These are phyloP conservation scores for Himalopsyche kuldschensis DNA, from an alignment of 2,888 invertebrate genomes.

Conservation along the genomic window DNA sequence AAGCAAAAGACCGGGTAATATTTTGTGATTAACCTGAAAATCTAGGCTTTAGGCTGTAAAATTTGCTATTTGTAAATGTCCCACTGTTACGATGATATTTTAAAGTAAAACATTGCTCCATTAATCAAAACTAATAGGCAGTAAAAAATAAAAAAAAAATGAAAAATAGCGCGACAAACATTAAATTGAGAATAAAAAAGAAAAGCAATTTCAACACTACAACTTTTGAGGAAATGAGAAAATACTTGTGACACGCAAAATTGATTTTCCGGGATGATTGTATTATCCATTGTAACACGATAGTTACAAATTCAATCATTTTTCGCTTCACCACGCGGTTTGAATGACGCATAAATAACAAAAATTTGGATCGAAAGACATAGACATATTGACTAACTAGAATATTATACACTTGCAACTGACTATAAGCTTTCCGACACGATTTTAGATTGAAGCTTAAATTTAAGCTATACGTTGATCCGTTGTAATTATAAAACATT, in stretches of 20 bases:
- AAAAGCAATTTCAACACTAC: background rate
- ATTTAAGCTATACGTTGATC: no score
- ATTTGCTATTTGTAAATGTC: background rate
- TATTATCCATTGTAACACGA: no score
- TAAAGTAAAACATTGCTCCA: background rate
- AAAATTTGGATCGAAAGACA: no score
- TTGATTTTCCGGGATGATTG: background rate
- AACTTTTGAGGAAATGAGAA: background rate
- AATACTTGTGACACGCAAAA: background rate
- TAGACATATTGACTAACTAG: no score
- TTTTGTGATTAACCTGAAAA: background rate
- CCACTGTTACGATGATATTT: background rate
- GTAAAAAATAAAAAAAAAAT: background rate
- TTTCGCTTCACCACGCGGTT: no score
- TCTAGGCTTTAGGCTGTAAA: background rate
- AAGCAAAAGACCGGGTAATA: background rate
- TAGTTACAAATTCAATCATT: no score
- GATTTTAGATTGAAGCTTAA: no score
- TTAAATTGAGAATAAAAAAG: background rate
- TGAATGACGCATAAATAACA: no score
- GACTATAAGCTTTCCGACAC: no score
- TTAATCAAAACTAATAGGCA: background rate
- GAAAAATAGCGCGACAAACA: background rate
- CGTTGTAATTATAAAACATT: no score
- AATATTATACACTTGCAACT: no score